Conservation (phyloP, 2,797 vertebrate genomes). For the Oreochromis mossambicus region DNA sequence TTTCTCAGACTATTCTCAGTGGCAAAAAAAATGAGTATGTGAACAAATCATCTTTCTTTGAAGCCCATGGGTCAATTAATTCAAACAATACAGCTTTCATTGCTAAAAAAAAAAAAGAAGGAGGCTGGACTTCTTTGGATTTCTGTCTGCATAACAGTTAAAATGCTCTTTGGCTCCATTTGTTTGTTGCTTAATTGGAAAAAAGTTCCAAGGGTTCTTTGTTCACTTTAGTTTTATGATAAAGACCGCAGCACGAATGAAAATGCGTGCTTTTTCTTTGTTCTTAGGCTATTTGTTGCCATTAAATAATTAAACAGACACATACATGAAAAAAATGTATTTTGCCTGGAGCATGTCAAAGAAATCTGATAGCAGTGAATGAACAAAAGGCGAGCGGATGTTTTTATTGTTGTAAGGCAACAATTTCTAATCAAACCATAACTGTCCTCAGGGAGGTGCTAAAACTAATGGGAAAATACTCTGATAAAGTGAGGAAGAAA, state of each 20-base stretch:
- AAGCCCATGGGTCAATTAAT: not conserved
- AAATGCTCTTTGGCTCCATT: slow-evolving; percentile 4
- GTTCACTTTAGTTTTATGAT: not conserved
- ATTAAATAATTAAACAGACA: not conserved
- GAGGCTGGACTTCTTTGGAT: not conserved
- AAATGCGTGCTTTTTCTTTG: not conserved
- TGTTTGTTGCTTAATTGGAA: slow-evolving; percentile 11
- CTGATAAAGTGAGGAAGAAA: not conserved
- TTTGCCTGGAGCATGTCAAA: not conserved
- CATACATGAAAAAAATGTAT: not conserved
- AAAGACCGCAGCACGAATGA: not conserved
- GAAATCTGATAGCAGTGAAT: not conserved
- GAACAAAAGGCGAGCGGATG: not conserved
- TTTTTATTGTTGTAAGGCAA: not conserved
- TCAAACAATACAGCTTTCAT: slow-evolving; percentile 23
- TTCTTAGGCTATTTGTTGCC: not conserved
- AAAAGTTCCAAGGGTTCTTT: not conserved
- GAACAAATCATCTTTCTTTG: not conserved
- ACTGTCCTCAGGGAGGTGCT: not conserved
- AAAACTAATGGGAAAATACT: not conserved
- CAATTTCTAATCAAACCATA: not conserved
- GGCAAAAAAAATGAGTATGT: not conserved
- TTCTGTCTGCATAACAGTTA: not conserved
- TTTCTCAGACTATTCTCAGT: not conserved
- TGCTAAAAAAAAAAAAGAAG: not conserved